Base-by-base conservation (phyloP, 2,888 invertebrate species). In the Ptychoptera contaminata region DNA sequence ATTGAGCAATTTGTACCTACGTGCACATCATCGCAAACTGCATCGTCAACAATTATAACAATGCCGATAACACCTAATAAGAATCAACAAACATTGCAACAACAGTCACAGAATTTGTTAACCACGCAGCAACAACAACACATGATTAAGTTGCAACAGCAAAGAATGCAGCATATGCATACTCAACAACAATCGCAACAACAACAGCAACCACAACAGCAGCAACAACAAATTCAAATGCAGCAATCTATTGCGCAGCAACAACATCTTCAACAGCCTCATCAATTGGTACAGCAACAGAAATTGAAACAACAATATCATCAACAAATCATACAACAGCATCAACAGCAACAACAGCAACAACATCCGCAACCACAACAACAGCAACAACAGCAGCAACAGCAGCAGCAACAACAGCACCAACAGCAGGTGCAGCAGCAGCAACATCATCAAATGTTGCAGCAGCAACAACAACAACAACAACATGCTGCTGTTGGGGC, bases 41-140 rank as follows among this genome's bases (percentile, higher is more conserved):
- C 37, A 14, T 14, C 16, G 37, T 14, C 15, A 37, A 37, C 37
- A 37, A 37, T 37, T 15, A 37, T 37, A 37, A 37, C 16, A 14
- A 37, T 16, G 14, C 14, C 37, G 7, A 16, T 15, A 6, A n/a
- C 43, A 12, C 63, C 60, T 12, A 68, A 67, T 53, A 60, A 67
- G 46, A 61, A 64, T 12, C 67, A 68, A 45, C 68, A 67, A 52
- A 68, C 65, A 55, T 56, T 67, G 16, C 61, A 56, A 45, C 55
- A 55, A 37, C 55, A 47, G 5, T 56, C 54, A 8, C 55, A 53
- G 31, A 43, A 51, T 40, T 51, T 49, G 10, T 48, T 51, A 23
- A 50, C 47, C 16, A 37, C 47, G 37, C 51, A 47, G 16, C 47
- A 49, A 36, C 48, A 51, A 36, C 50, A 50, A 12, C 53, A 51